Evolutionary conservation across 2,113 vertebrate genomes (phyloP).

Genomic region (Prochilodus magdalenae): DNA sequence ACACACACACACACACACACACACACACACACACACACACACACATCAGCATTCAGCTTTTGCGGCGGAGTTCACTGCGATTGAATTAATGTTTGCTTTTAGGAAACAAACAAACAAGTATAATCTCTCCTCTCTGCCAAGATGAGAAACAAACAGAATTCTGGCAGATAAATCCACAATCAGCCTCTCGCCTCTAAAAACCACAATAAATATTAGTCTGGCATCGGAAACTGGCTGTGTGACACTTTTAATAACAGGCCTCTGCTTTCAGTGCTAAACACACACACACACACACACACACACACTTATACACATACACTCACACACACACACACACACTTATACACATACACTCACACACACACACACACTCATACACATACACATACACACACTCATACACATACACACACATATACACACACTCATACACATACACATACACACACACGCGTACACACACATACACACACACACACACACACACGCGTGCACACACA

Average conservation of each 20-base stretch:
- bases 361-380: too few relatives aligned
- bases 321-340: too few relatives aligned
- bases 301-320: too few relatives aligned
- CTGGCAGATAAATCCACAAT: conserved; percentile 37
- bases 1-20: neutral
- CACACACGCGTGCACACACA: too few relatives aligned
- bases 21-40: conserved; percentile 3
- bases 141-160: conserved; percentile 42
- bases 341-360: too few relatives aligned
- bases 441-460: too few relatives aligned
- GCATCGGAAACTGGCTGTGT: conserved; percentile 38
- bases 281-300: conserved; percentile 6
- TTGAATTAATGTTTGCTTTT: conserved; percentile 45
- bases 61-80: conserved; percentile 19
- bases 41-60: conserved; percentile 4
- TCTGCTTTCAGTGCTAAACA: conserved; percentile 22
- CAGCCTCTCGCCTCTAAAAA: conserved; percentile 1
- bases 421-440: too few relatives aligned
- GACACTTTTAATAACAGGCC: conserved; percentile 42
- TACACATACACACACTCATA: too few relatives aligned
- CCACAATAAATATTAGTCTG: conserved; percentile 38
- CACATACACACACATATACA: too few relatives aligned
- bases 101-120: conserved; percentile 36
- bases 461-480: too few relatives aligned
- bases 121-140: conserved; percentile 39